phyloP scores from a whole-genome alignment of 2,888 invertebrate species.

The Dermolepida albohirtum region DNA sequence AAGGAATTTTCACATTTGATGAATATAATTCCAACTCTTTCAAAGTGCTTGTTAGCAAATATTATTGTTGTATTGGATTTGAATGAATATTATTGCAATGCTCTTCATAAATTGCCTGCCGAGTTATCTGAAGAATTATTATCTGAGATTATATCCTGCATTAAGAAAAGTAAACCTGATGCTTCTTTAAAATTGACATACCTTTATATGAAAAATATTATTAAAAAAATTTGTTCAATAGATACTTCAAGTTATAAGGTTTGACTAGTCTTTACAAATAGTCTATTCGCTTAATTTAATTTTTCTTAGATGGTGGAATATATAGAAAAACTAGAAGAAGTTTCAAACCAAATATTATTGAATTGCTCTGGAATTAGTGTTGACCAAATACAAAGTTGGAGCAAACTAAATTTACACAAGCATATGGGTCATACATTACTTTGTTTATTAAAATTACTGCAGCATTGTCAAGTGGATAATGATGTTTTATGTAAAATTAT shows the following conservation, averaged over 20 bases:
- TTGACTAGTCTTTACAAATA: background rate
- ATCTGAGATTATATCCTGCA: constrained; percentile 53
- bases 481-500: constrained; percentile 50
- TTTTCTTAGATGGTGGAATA: constrained; percentile 51
- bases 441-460: constrained; percentile 55
- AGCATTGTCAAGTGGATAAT: constrained; percentile 47
- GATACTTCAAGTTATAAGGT: constrained; percentile 35
- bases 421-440: constrained; percentile 58
- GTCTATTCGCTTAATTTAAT: background rate
- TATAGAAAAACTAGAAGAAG: constrained; percentile 49
- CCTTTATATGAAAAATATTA: constrained; percentile 49
- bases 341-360: constrained; percentile 52
- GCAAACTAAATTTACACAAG: constrained; percentile 51
- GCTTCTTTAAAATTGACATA: constrained; percentile 49
- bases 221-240: constrained; percentile 31
- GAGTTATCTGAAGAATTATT: constrained; percentile 43
- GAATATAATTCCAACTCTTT: constrained; percentile 56
- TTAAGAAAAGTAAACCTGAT: constrained; percentile 53
- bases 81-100: constrained; percentile 41
- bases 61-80: constrained; percentile 46
- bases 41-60: constrained; percentile 57
- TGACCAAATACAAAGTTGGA: constrained; percentile 52
- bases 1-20: constrained; percentile 57
- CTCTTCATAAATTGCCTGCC: constrained; percentile 41
- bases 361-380: constrained; percentile 52